These are phyloP conservation scores for Hydropsyche betteni DNA, from an alignment of 2,888 invertebrate species.

Conservation along the genomic window DNA sequence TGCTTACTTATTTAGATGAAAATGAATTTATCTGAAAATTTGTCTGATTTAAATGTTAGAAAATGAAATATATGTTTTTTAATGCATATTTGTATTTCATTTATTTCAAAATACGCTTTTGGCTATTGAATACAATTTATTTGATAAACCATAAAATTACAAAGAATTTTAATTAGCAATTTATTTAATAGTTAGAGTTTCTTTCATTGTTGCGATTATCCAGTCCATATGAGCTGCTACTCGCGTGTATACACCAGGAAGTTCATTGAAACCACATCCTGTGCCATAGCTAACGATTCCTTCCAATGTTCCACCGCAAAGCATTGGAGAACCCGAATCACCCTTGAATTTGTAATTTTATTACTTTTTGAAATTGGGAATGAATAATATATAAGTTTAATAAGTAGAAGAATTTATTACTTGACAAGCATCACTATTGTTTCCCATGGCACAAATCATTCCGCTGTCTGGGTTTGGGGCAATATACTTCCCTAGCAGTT, in stretches of 20 bases:
- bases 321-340: slow-evolving; percentile 63
- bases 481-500: slow-evolving; percentile 56
- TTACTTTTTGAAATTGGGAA: too few species aligned
- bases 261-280: slow-evolving; percentile 58
- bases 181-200: not conserved
- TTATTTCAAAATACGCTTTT: too few species aligned
- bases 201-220: slow-evolving; percentile 54
- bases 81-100: too few species aligned
- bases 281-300: slow-evolving; percentile 62
- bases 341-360: slow-evolving; percentile 56
- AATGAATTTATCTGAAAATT: too few species aligned
- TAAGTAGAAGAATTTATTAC: slow-evolving; percentile 53
- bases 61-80: too few species aligned
- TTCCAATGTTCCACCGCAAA: slow-evolving; percentile 58
- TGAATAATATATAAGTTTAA: too few species aligned
- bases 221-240: slow-evolving; percentile 59
- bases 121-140: too few species aligned
- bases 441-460: slow-evolving; percentile 63
- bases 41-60: too few species aligned
- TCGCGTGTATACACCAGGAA: slow-evolving; percentile 62
- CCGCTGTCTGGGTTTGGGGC: slow-evolving; percentile 59
- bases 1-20: too few species aligned
- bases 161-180: too few species aligned
- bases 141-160: too few species aligned
- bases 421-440: slow-evolving; percentile 61